Conservation (phyloP, 2,888 invertebrate species). For the Carpatolechia fugitivella region DNA sequence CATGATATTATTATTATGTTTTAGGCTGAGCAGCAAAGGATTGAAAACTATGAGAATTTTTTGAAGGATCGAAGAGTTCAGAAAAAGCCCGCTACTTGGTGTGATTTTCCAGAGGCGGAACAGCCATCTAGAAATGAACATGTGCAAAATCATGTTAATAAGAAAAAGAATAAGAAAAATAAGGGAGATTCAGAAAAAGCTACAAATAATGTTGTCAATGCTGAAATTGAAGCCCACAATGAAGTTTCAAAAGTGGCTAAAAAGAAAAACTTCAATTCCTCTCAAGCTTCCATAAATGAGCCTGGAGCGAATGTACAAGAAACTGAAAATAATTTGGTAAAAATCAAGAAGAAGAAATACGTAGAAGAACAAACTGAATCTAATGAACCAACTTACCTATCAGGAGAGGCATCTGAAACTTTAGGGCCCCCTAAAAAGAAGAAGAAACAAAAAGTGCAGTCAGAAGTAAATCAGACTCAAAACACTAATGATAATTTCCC, state of each 20-base stretch:
- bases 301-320: neutral
- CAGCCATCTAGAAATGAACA: slow-evolving; percentile 30
- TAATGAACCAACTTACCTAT: too few species aligned
- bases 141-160: slow-evolving; percentile 24
- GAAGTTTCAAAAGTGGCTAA: neutral
- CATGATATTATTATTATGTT: too few species aligned
- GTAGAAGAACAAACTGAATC: too few species aligned
- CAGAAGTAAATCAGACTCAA: neutral
- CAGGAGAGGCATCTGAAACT: neutral
- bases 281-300: too few species aligned
- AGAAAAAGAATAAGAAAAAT: slow-evolving; percentile 13
- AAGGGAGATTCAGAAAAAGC: neutral
- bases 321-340: too few species aligned
- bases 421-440: neutral
- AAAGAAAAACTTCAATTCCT: neutral
- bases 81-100: slow-evolving; percentile 73
- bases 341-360: too few species aligned
- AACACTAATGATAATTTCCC: neutral
- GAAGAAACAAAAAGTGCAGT: neutral
- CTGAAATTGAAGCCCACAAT: neutral
- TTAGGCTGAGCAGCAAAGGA: slow-evolving; percentile 70
- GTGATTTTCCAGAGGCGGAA: slow-evolving; percentile 70
- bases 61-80: slow-evolving; percentile 69
- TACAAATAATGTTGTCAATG: neutral
- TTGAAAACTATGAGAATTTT: slow-evolving; percentile 74